Evolutionary conservation across 2,888 invertebrate genomes (phyloP), one percentile per base, ranked within the genome.

Genomic region (Alloplasta piceator): DNA sequence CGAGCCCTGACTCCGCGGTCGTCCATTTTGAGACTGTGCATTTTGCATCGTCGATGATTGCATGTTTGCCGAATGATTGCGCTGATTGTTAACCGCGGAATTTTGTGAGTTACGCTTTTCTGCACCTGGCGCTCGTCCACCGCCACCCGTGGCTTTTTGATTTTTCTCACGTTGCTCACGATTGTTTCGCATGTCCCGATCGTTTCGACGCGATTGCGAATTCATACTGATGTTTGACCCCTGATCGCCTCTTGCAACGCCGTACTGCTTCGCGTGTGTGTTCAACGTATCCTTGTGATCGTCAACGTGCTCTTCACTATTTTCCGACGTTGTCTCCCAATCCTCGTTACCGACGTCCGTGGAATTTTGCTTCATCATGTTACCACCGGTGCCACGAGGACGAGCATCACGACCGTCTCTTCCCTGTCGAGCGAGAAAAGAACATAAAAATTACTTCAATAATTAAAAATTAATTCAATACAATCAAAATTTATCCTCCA

Each of bases 321-420:
- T 96, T 92, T 97, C 97, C 6, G 96, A 96, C 14, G 96, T 97
- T 58, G 96, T 96, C 91, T 97, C 97, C 95, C 96, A 96, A 88
- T 96, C 94, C 87, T 95, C 95, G 85, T 94, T 95, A 82, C 94
- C 94, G 7, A 94, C 93, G 80, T 92, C 92, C 5, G 90, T 86
- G 0, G 91, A 90, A 61, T 90, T 88, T 61, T 91, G 91, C 71
- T 92, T 92, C 9, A 88, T 82, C 9, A 87, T 85, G 41, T 86
- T 87, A 14, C 85, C 79, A 43, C 86, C 86, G 16, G 85, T 86
- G 0, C 87, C 83, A 5, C 91, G 90, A 16, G 87, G 87, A 60
- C 90, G 89, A 5, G 85, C 72, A 26, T 90, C 90, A 0, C 91
- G 89, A 63, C 84, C 87, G 55, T 92, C 92, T 91, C 89, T 93